These are phyloP conservation scores for Aphodius granarius DNA, from an alignment of 2,888 invertebrate species.

Conservation along the genomic window DNA sequence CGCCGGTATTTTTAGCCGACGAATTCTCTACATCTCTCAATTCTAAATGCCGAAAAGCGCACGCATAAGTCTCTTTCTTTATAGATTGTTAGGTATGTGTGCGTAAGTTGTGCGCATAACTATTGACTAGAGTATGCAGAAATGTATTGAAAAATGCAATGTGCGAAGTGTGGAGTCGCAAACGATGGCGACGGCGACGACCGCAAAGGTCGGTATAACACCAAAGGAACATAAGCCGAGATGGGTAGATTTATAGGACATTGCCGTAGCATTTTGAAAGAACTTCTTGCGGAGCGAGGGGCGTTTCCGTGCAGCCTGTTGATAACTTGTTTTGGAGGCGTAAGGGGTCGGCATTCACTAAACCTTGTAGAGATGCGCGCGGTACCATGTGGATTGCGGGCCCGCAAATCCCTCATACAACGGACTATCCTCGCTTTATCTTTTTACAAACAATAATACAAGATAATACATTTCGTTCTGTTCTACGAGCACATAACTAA, in stretches of 20 bases:
- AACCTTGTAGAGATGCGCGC: conserved; percentile 27
- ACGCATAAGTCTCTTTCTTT: too few relatives aligned
- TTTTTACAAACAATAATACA: too few relatives aligned
- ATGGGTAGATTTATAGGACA: conserved; percentile 3
- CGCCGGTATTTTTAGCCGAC: not conserved
- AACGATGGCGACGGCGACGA: conserved; percentile 20
- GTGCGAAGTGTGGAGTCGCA: too few relatives aligned
- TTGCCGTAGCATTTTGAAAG: conserved; percentile 3
- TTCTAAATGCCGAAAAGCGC: too few relatives aligned
- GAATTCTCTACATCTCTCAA: not conserved
- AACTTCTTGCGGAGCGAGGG: conserved; percentile 16
- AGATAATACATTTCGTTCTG: too few relatives aligned
- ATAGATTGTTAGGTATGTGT: too few relatives aligned
- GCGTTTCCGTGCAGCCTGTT: conserved; percentile 34
- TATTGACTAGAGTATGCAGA: too few relatives aligned
- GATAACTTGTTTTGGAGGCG: conserved; percentile 34
- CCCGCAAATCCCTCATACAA: too few relatives aligned
- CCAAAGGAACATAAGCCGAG: conserved; percentile 21
- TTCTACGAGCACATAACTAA: too few relatives aligned
- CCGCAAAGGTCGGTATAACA: conserved; percentile 16
- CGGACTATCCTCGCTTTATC: too few relatives aligned
- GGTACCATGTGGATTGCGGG: conserved; percentile 3
- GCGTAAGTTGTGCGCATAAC: too few relatives aligned
- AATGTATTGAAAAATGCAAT: too few relatives aligned
- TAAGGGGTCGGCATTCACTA: conserved; percentile 25